These are phyloP conservation scores for Meganola albula DNA, from an alignment of 2,888 invertebrate species.

Conservation along the genomic window DNA sequence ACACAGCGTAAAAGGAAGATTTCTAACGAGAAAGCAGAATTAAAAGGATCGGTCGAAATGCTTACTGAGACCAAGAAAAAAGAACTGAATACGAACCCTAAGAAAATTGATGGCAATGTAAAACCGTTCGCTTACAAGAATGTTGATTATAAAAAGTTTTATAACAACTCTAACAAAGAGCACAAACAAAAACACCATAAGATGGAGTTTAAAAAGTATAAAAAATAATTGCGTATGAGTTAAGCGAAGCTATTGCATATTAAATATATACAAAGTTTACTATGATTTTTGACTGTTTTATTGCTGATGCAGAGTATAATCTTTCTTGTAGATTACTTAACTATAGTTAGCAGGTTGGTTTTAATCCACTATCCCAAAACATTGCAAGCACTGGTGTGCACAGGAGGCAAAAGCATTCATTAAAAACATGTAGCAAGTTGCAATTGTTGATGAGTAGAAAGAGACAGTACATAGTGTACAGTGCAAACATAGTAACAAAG, in stretches of 20 bases:
- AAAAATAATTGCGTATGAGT: constrained; percentile 31
- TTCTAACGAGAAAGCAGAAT: constrained; percentile 27
- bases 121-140: constrained; percentile 46
- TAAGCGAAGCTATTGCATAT: constrained; percentile 38
- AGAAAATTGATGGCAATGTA: constrained; percentile 24
- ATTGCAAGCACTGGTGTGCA: too few relatives aligned
- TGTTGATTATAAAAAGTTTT: constrained; percentile 52
- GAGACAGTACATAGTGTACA: too few relatives aligned
- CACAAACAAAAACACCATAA: constrained; percentile 47
- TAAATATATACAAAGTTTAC: not conserved
- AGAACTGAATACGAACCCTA: constrained; percentile 20
- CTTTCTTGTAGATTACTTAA: too few relatives aligned
- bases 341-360: too few relatives aligned
- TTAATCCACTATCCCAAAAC: too few relatives aligned
- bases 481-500: too few relatives aligned
- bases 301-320: too few relatives aligned
- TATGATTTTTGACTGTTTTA: too few relatives aligned
- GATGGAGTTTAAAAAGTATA: constrained; percentile 48
- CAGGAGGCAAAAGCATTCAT: too few relatives aligned
- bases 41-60: constrained; percentile 20
- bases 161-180: constrained; percentile 39
- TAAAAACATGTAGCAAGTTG: too few relatives aligned
- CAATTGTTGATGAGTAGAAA: too few relatives aligned
- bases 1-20: constrained; percentile 43
- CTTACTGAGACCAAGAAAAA: constrained; percentile 21